Evolutionary conservation across 2,888 invertebrate genomes (phyloP), one percentile per base, ranked within the genome.

Genomic region (Tiliacea aurago): DNA sequence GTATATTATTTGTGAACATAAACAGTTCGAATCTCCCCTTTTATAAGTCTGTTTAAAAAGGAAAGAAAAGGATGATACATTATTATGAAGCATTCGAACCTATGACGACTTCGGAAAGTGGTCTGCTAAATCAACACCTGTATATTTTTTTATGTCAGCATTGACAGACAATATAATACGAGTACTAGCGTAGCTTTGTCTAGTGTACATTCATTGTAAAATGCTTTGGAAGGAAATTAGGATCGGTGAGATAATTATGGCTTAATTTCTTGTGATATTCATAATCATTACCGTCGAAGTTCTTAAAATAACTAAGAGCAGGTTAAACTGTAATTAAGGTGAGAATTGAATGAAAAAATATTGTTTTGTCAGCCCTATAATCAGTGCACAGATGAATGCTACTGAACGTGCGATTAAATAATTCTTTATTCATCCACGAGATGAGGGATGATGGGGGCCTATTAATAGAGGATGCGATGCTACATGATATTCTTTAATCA

Each of bases 351-450:
- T 47, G 13, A 49, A 11, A 37, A 56, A 13, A 20, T 28, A n/a
- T 18, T 47, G 64, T 47, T 53, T 37, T n/a, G 5, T 28, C 53
- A 75, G 15, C 53, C 68, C 13, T 81, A 59, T 66, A 43, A 33
- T 53, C 10, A 18, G 11, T 68, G 37, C 53, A 53, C 47, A 81
- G 63, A 18, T 68, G 33, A 49, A 59, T 76, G 81, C 53, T 53
- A 63, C 11, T 59, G 53, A 47, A 37, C 76, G 58, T 53, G 43
- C 41, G 58, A 81, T 78, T 80, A 80, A 77, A 59, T 67, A 75
- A 81, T 75, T 68, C 13, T 53, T 47, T 43, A 67, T 41, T 47
- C 67, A 73, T 41, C 63, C 80, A 73, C 47, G 49, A 64, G 18
- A 59, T 11, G 41, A 1, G 23, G 6, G 28, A 28, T 28, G 28